Conservation (phyloP, 2,888 invertebrate species). For the Amiota communis region DNA sequence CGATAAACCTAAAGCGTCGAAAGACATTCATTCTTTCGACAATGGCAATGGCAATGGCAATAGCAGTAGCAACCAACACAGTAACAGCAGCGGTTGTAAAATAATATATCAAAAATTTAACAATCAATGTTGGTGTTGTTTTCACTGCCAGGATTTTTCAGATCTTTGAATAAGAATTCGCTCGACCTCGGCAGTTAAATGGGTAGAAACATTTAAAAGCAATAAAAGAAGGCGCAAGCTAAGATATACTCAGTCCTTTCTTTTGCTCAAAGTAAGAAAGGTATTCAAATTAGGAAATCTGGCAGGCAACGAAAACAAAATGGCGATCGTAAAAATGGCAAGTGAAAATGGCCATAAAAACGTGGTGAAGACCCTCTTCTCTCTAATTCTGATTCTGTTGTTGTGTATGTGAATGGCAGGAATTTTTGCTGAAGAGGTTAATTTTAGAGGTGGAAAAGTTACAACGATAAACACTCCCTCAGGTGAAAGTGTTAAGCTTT, state of each 20-base stretch:
- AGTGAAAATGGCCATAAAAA: not conserved
- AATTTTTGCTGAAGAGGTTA: not conserved
- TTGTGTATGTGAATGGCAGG: not conserved
- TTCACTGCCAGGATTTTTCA: not conserved
- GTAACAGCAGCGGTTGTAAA: slow-evolving; percentile 18
- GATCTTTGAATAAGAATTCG: not conserved
- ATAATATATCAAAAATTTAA: slow-evolving; percentile 26
- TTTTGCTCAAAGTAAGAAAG: not conserved
- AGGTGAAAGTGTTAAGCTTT: not conserved
- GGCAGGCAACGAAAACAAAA: not conserved
- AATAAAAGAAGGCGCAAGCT: slow-evolving; percentile 7
- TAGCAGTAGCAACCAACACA: too few species aligned
- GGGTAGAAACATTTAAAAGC: slow-evolving; percentile 16
- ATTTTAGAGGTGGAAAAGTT: not conserved
- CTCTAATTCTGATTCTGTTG: not conserved
- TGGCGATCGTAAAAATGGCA: slow-evolving; percentile 17
- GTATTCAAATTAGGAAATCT: slow-evolving; percentile 21
- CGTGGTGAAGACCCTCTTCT: not conserved
- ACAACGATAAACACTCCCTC: not conserved
- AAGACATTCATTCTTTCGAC: slow-evolving; percentile 10
- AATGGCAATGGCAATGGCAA: not conserved
- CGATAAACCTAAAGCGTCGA: slow-evolving; percentile 15
- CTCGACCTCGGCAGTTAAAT: not conserved
- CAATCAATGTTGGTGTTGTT: not conserved
- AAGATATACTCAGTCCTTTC: not conserved